Conservation (phyloP, 2,113 vertebrate species). For the Urocitellus parryii region DNA sequence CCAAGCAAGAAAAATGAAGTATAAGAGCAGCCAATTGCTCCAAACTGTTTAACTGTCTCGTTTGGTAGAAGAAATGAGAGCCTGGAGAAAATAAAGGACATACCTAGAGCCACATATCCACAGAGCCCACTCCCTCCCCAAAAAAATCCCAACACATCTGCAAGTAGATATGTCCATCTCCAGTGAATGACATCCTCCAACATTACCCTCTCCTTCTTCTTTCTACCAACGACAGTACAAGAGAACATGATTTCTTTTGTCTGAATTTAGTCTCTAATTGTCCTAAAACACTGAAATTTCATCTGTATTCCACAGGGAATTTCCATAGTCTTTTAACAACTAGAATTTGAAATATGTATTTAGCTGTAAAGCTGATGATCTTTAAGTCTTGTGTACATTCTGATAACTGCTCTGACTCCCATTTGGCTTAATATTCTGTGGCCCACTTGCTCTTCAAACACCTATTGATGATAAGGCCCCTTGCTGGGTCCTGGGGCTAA, state of each 20-base stretch:
- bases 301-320: not conserved
- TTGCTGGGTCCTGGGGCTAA: conserved; percentile 11
- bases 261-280: not conserved
- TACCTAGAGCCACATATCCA: not conserved
- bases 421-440: conserved; percentile 23
- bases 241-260: not conserved
- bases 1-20: not conserved
- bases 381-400: not conserved
- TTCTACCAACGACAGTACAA: not conserved
- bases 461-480: not conserved
- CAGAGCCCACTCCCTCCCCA: not conserved
- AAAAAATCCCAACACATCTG: not conserved
- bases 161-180: not conserved
- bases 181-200: not conserved
- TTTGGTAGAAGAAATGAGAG: not conserved
- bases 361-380: not conserved
- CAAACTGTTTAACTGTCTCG: not conserved
- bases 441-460: conserved; percentile 46
- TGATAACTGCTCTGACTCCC: not conserved
- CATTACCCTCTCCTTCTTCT: not conserved
- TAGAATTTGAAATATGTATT: conserved; percentile 43
- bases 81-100: not conserved
- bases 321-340: not conserved
- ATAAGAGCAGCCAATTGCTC: not conserved
- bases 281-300: conserved; percentile 36